phyloP scores from a whole-genome alignment of 2,797 vertebrate species.

The Benthosema pterotum region DNA sequence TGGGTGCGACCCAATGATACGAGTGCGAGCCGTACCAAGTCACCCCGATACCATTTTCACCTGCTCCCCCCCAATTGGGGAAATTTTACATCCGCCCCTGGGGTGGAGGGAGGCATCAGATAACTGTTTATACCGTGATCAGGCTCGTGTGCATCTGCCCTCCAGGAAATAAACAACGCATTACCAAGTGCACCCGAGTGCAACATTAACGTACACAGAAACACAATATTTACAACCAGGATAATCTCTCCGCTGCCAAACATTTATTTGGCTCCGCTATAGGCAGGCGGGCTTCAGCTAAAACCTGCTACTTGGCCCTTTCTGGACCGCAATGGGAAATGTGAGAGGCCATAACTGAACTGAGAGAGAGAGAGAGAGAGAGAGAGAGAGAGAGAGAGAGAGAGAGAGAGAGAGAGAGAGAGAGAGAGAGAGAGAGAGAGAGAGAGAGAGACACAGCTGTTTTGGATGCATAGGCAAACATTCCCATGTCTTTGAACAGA shows the following conservation, averaged over 20 bases:
- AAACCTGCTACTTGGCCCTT: conserved; percentile 41
- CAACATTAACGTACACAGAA: conserved; percentile 30
- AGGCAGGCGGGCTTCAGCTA: conserved; percentile 22
- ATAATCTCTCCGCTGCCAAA: conserved; percentile 11
- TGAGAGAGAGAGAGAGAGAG: conserved; percentile 42
- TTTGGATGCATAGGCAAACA: conserved; percentile 41
- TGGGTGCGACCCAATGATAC: no score
- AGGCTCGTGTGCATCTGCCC: conserved; percentile 27
- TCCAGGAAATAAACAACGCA: conserved; percentile 24
- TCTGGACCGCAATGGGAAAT: conserved; percentile 53
- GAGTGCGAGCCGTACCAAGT: no score
- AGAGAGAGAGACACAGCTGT: conserved; percentile 68
- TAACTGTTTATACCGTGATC: conserved; percentile 26
- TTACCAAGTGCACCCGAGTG: conserved; percentile 14
- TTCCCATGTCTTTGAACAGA: conserved; percentile 60
- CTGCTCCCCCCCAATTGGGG: no score
- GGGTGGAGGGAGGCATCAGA: conserved; percentile 17
- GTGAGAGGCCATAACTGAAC: conserved; percentile 66
- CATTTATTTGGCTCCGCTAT: conserved; percentile 43
- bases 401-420: no score
- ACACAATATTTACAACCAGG: conserved; percentile 36
- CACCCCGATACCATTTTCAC: no score
- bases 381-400: no score
- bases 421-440: no score
- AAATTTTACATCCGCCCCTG: no score